phyloP scores from a whole-genome alignment of 2,113 vertebrate genomes.

The Calypte anna region DNA sequence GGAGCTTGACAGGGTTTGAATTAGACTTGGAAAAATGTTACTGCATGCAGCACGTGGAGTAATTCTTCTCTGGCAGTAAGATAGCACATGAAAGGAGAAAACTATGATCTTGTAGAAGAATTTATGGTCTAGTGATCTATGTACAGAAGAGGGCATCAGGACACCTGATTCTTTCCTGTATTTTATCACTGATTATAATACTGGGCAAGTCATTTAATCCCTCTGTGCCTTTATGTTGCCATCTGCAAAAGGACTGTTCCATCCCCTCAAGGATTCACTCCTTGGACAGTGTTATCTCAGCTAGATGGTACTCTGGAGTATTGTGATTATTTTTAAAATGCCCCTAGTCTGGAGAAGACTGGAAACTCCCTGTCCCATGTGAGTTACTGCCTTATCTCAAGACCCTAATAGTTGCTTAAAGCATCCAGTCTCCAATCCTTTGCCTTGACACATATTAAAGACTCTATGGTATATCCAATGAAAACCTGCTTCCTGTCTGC shows the following conservation, averaged over 20 bases:
- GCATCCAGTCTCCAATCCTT: not conserved
- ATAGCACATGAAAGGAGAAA: conserved; percentile 26
- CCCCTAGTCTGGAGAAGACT: not conserved
- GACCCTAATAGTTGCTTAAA: not conserved
- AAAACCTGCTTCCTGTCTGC: not conserved
- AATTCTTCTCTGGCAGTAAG: conserved; percentile 14
- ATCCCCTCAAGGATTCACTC: conserved; percentile 5
- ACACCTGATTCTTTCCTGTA: conserved; percentile 15
- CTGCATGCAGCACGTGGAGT: not conserved
- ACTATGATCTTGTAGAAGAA: not conserved
- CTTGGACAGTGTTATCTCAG: not conserved
- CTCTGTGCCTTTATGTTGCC: not conserved
- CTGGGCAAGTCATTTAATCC: not conserved
- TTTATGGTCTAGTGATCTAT: conserved; percentile 25
- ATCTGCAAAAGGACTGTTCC: conserved; percentile 26
- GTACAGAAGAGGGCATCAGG: not conserved
- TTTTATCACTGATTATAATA: conserved; percentile 29
- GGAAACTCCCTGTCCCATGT: not conserved
- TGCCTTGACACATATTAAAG: not conserved
- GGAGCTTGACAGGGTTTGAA: conserved; percentile 37
- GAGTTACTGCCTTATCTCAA: conserved; percentile 22
- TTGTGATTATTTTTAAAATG: not conserved
- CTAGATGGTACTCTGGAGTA: not conserved
- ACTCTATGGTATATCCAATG: not conserved
- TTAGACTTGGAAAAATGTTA: conserved; percentile 59